phyloP scores from a whole-genome alignment of 2,888 invertebrate species.

The Gari tellinella region DNA sequence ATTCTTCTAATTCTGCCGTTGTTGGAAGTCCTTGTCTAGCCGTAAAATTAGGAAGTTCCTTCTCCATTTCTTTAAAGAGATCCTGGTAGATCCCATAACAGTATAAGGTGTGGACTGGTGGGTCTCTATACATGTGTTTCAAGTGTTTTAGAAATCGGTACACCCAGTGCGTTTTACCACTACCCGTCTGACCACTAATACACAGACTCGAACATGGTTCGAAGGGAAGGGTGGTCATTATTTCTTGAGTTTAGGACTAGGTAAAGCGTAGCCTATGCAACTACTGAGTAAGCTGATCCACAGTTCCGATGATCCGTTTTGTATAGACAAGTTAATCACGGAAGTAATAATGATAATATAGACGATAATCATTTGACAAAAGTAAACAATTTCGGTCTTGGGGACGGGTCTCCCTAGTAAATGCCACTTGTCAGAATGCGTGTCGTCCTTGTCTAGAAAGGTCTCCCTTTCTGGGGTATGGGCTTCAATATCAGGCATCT shows the following conservation, averaged over 20 bases:
- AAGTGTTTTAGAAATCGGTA: conserved; percentile 33
- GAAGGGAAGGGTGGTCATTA: conserved; percentile 33
- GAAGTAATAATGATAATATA: conserved; percentile 46
- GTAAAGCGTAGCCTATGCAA: conserved; percentile 30
- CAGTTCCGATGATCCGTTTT: conserved; percentile 31
- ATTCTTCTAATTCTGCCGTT: conserved; percentile 27
- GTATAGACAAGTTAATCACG: conserved; percentile 38
- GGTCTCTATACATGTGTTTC: conserved; percentile 35
- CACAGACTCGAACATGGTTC: conserved; percentile 51
- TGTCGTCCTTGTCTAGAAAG: conserved; percentile 4
- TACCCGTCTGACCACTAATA: conserved; percentile 41
- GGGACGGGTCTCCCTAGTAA: conserved; percentile 36
- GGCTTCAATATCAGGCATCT: conserved; percentile 12
- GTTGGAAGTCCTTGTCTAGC: conserved; percentile 22
- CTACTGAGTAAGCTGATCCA: conserved; percentile 45
- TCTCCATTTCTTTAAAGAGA: conserved; percentile 37
- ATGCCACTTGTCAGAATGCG: conserved; percentile 37
- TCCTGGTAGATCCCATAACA: conserved; percentile 41
- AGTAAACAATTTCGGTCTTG: conserved; percentile 54
- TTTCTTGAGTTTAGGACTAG: conserved; percentile 40
- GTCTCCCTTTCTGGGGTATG: conserved; percentile 22
- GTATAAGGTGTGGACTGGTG: conserved; percentile 36
- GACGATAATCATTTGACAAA: conserved; percentile 52
- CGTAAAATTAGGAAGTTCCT: conserved; percentile 25
- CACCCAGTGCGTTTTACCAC: conserved; percentile 49